Evolutionary conservation across 2,113 vertebrate genomes (phyloP).

Genomic region (Sapajus apella): DNA sequence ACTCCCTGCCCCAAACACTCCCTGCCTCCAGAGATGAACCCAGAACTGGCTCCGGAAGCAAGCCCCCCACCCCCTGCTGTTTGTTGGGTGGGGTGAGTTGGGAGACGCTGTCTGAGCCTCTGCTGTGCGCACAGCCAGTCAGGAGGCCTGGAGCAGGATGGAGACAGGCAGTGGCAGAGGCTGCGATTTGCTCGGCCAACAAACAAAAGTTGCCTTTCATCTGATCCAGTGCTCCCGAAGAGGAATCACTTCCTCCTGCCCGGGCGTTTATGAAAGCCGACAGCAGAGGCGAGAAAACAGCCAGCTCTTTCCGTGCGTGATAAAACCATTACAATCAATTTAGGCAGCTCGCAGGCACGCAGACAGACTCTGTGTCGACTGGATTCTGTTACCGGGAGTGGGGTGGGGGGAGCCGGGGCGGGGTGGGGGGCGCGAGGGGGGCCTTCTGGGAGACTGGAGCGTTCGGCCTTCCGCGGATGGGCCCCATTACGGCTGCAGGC

Average conservation of each 20-base stretch:
- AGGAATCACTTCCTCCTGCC: conserved; percentile 88
- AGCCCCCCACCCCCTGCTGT: rapidly evolving
- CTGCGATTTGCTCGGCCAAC: conserved; percentile 52
- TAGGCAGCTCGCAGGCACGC: conserved; percentile 88
- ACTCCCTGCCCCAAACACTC: neutral
- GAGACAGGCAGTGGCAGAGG: conserved; percentile 66
- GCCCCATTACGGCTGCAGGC: conserved; percentile 89
- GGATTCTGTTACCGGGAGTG: conserved; percentile 91
- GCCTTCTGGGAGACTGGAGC: conserved; percentile 71
- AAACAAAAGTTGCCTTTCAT: conserved; percentile 87
- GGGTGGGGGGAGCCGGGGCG: neutral
- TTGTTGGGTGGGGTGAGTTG: neutral
- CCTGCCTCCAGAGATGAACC: neutral
- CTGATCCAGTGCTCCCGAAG: conserved; percentile 85
- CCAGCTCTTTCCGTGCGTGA: conserved; percentile 91
- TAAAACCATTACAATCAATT: conserved; percentile 97
- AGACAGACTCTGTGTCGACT: conserved; percentile 95
- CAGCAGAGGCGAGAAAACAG: conserved; percentile 96
- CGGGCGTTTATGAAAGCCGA: conserved; percentile 86
- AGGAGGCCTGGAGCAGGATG: conserved; percentile 60
- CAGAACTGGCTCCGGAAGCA: neutral
- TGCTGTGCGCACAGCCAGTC: conserved; percentile 34
- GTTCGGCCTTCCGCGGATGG: conserved; percentile 74
- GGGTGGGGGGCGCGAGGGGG: conserved; percentile 57
- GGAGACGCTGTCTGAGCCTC: neutral